phyloP scores from a whole-genome alignment of 2,113 vertebrate genomes.

The Hirundichthys speculiger region DNA sequence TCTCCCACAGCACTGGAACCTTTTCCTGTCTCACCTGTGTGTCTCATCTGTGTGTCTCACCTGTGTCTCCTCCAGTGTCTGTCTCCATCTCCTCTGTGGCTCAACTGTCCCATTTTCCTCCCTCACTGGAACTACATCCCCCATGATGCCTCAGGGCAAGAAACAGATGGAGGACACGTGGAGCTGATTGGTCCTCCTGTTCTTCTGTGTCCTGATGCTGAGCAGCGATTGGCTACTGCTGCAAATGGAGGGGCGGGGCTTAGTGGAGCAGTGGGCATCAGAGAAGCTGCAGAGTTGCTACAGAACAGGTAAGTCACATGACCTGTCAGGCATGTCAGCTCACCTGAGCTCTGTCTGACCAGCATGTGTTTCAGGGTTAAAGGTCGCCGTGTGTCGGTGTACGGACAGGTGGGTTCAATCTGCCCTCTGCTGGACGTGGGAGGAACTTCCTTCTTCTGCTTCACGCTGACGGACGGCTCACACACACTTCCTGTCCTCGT shows the following conservation, averaged over 20 bases:
- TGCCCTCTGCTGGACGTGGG: slow-evolving; percentile 78
- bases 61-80: slow-evolving; percentile 68
- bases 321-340: not conserved
- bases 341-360: not conserved
- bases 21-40: not conserved
- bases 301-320: slow-evolving; percentile 59
- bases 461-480: slow-evolving; percentile 69
- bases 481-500: no score
- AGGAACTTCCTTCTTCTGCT: slow-evolving; percentile 84
- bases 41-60: not conserved
- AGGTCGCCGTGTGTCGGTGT: slow-evolving; percentile 63
- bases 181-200: slow-evolving; percentile 82
- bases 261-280: slow-evolving; percentile 42
- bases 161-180: slow-evolving; percentile 65
- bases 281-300: slow-evolving; percentile 45
- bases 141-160: slow-evolving; percentile 55
- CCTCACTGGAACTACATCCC: slow-evolving; percentile 88
- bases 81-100: slow-evolving; percentile 78
- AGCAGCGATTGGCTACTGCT: slow-evolving; percentile 32
- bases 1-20: not conserved
- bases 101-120: slow-evolving; percentile 78
- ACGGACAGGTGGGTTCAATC: slow-evolving; percentile 76
- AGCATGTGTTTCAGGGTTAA: slow-evolving; percentile 22
- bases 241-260: slow-evolving; percentile 41
- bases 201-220: slow-evolving; percentile 53